A percentile compares a stretch with the other conserved stretches of the same genome.
Conservation (phyloP, 2,888 invertebrate genomes). For the Schizaphis graminum region DNA sequence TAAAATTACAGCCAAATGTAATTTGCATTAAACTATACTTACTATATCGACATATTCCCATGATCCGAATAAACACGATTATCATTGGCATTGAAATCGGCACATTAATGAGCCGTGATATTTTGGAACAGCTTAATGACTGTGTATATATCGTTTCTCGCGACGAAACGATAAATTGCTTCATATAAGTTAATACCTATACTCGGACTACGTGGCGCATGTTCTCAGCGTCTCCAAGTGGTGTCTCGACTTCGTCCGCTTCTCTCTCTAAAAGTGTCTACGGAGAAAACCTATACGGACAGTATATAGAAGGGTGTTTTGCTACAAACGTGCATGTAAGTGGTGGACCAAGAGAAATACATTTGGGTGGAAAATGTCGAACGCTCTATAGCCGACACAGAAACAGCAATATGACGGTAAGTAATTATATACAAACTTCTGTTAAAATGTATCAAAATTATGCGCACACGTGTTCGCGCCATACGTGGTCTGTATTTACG, state of each 20-base stretch:
- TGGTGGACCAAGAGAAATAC: background rate
- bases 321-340: background rate
- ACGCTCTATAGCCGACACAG: background rate
- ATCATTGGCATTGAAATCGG: background rate
- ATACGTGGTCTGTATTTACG: background rate
- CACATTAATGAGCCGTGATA: background rate
- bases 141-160: background rate
- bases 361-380: background rate
- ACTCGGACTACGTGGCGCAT: background rate
- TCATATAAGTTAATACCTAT: background rate
- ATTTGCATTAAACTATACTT: background rate
- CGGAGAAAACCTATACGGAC: background rate
- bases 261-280: background rate
- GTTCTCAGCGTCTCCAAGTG: background rate
- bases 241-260: background rate
- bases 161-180: background rate
- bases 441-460: background rate
- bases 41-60: background rate
- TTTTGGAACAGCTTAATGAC: background rate
- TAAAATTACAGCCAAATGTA: background rate
- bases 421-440: background rate
- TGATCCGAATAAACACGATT: background rate
- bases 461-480: background rate
- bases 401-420: background rate
- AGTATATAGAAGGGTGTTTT: background rate